Evolutionary conservation across 2,113 vertebrate species (phyloP).

Genomic region (Etia nguti): DNA sequence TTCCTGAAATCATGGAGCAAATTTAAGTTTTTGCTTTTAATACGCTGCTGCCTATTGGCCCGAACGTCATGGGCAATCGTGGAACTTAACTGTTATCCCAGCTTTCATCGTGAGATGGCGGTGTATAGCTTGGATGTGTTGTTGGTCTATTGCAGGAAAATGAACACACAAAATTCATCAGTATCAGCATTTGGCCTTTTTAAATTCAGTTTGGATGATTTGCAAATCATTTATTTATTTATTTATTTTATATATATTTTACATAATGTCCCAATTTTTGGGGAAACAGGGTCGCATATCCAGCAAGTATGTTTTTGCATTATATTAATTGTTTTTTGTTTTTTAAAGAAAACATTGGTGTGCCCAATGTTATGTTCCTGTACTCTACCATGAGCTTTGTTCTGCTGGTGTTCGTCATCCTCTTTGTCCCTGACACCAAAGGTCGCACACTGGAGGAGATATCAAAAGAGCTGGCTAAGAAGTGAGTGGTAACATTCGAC

Average conservation of each 20-base stretch:
- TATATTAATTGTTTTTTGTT: not conserved
- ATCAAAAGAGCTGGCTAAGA: conserved; percentile 85
- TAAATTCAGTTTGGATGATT: not conserved
- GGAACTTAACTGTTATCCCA: not conserved
- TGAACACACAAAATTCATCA: not conserved
- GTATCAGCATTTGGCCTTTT: not conserved
- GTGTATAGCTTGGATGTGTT: not conserved
- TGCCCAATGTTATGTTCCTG: conserved; percentile 86
- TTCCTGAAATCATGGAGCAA: not conserved
- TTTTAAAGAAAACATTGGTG: conserved; percentile 81
- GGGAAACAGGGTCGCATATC: not conserved
- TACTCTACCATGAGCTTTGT: conserved; percentile 86
- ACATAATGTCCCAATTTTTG: not conserved
- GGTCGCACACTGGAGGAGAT: conserved; percentile 90
- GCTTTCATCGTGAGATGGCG: not conserved
- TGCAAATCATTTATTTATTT: not conserved
- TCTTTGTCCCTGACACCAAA: conserved; percentile 90
- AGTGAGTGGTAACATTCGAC: conserved; percentile 69
- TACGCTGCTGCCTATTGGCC: not conserved
- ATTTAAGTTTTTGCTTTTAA: not conserved
- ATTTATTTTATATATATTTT: not conserved
- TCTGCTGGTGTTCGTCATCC: conserved; percentile 82
- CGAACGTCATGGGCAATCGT: not conserved
- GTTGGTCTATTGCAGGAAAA: not conserved
- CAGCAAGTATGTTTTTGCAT: not conserved